Evolutionary conservation across 2,888 invertebrate genomes (phyloP), one percentile per base, ranked within the genome.

Genomic region (Tenthredo notha): DNA sequence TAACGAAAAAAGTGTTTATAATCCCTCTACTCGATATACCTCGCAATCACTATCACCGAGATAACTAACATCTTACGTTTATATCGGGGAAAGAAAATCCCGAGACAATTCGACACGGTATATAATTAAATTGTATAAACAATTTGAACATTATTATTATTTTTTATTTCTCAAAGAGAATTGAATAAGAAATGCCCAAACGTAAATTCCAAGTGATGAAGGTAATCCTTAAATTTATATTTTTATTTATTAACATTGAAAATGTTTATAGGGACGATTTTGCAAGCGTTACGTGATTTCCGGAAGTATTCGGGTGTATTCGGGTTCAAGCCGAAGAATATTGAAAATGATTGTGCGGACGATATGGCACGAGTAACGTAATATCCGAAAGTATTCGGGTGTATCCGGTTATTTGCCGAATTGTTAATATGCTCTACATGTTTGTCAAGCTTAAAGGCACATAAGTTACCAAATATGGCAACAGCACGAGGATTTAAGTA

Each of bases 161-260:
- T 18, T n/a, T 7, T 33, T 33, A 1, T 18, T 50, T 50, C 4
- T 18, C 1, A 43, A 10, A 40, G 21, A 75, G 9, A 47, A 33
- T 33, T 33, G 33, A 7, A 37, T 37, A 7, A 54, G 54, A 50
- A 78, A 78, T 78, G 78, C 54, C 58, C 4, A 78, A 78, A 78
- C 78, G 78, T n/a, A 78, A 54, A 58, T 78, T 78, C 1, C 78
- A 78, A 58, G 78, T 78, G 37, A 54, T 54, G 47, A 70, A 70
- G 29, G 70, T 33, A 70, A 33, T 70, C 12, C 33, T 70, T 33
- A 37, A 37, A 4, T 47, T 47, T 47, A 15, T 37, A 37, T 70
- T 33, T 37, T n/a, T 5, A 72, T 37, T 72, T 9, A 37, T 61
- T 33, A 33, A n/a, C n/a, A n/a, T n/a, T n/a, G n/a, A n/a, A n/a